Conservation (phyloP, 2,888 invertebrate genomes). For the Timema podura region DNA sequence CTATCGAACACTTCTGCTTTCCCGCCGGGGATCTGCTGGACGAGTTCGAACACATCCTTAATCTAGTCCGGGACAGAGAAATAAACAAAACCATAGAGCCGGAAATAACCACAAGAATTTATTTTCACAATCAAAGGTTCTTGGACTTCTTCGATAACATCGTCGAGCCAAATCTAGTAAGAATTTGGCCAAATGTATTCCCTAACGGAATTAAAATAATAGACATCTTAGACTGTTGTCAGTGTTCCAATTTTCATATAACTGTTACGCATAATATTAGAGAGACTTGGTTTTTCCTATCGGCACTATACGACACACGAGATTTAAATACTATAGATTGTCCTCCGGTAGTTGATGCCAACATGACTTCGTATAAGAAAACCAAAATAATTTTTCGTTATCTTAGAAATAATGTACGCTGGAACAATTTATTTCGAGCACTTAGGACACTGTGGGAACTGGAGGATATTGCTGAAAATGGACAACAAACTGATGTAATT, state of each 20-base stretch:
- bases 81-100: slow-evolving; percentile 15
- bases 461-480: neutral
- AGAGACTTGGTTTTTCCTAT: neutral
- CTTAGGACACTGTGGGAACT: neutral
- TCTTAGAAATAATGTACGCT: slow-evolving; percentile 7
- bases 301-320: slow-evolving; percentile 14
- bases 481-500: neutral
- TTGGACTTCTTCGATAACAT: slow-evolving; percentile 19
- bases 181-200: neutral
- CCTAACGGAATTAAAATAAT: slow-evolving; percentile 18
- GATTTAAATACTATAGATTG: slow-evolving; percentile 21
- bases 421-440: neutral
- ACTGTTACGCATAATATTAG: neutral
- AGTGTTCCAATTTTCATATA: slow-evolving; percentile 14
- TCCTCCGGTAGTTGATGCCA: slow-evolving; percentile 10
- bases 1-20: slow-evolving; percentile 18
- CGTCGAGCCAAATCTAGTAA: slow-evolving; percentile 15
- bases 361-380: neutral
- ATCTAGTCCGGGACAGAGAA: slow-evolving; percentile 2
- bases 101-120: slow-evolving; percentile 19
- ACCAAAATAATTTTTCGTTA: neutral
- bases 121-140: slow-evolving; percentile 14
- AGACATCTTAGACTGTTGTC: slow-evolving; percentile 23
- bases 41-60: slow-evolving; percentile 18
- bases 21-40: slow-evolving; percentile 23